These are phyloP conservation scores for Slavum lentiscoides DNA, from an alignment of 2,888 invertebrate species.

Conservation along the genomic window DNA sequence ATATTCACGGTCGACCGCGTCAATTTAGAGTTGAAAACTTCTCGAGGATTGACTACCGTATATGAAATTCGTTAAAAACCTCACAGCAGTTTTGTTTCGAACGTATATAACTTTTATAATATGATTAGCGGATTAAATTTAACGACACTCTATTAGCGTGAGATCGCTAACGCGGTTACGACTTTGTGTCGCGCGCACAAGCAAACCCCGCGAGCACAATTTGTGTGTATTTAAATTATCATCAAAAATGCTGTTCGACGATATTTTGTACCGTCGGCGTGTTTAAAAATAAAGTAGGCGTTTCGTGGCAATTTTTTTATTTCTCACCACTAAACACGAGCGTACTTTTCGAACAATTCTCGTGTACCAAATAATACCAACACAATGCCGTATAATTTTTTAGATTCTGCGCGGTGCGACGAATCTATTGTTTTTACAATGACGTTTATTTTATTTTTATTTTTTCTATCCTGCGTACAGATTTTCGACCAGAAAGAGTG, in stretches of 20 bases:
- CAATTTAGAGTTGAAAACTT: conserved; percentile 24
- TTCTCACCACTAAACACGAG: too few species aligned
- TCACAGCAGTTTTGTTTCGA: conserved; percentile 12
- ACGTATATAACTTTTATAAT: conserved; percentile 10
- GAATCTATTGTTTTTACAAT: too few species aligned
- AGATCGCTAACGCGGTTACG: conserved; percentile 21
- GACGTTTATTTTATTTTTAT: too few species aligned
- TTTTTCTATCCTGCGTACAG: too few species aligned
- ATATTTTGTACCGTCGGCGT: too few species aligned
- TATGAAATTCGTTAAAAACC: conserved; percentile 6
- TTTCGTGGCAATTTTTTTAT: too few species aligned
- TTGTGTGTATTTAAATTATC: neutral
- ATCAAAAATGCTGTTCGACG: neutral
- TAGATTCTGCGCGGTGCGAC: too few species aligned
- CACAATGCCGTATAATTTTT: too few species aligned
- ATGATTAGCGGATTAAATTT: conserved; percentile 19
- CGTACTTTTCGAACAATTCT: too few species aligned
- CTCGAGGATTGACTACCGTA: neutral
- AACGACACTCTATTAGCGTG: conserved; percentile 7
- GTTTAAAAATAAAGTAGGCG: too few species aligned
- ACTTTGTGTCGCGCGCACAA: neutral
- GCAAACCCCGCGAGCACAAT: neutral
- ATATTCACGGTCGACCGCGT: neutral
- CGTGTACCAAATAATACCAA: too few species aligned
- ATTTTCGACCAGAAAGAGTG: too few species aligned